Percentiles rank a stretch among this genome's conserved stretches.
phyloP scores from a whole-genome alignment of 2,888 invertebrate genomes.

The Andrena marginata region DNA sequence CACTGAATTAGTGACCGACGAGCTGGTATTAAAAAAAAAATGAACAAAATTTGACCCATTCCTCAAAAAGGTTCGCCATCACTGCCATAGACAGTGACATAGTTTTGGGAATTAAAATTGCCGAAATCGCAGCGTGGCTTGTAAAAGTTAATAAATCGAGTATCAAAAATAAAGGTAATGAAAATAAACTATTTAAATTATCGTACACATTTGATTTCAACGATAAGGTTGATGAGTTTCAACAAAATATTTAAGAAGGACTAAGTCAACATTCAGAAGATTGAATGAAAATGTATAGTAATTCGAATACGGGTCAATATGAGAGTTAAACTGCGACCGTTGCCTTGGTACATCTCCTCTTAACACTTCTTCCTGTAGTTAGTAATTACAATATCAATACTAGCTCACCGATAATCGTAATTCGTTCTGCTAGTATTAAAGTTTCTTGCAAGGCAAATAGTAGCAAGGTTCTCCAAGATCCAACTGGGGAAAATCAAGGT shows the following conservation, averaged over 20 bases:
- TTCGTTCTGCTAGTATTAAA: conserved; percentile 7
- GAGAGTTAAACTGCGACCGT: conserved; percentile 27
- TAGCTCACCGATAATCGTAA: neutral
- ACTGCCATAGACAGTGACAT: neutral
- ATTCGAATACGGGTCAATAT: conserved; percentile 8
- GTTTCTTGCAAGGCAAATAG: conserved; percentile 3
- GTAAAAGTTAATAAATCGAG: neutral
- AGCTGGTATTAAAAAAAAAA: too few relatives aligned
- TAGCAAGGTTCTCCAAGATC: neutral
- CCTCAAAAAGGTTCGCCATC: too few relatives aligned
- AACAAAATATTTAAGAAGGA: too few relatives aligned
- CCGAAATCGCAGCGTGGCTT: conserved; percentile 15
- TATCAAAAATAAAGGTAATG: conserved; percentile 12
- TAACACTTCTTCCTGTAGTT: conserved; percentile 20
- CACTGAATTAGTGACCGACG: too few relatives aligned
- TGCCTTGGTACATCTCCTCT: conserved; percentile 33
- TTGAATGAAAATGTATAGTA: conserved; percentile 6
- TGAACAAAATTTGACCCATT: too few relatives aligned
- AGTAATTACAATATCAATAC: conserved; percentile 7
- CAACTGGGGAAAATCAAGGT: conserved; percentile 2
- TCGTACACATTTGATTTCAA: neutral
- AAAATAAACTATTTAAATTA: conserved; percentile 1
- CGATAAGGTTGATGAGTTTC: neutral
- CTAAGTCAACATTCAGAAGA: neutral
- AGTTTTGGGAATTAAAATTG: neutral